Conservation (phyloP, 2,797 vertebrate genomes). For the Dromococcyx pavoninus region DNA sequence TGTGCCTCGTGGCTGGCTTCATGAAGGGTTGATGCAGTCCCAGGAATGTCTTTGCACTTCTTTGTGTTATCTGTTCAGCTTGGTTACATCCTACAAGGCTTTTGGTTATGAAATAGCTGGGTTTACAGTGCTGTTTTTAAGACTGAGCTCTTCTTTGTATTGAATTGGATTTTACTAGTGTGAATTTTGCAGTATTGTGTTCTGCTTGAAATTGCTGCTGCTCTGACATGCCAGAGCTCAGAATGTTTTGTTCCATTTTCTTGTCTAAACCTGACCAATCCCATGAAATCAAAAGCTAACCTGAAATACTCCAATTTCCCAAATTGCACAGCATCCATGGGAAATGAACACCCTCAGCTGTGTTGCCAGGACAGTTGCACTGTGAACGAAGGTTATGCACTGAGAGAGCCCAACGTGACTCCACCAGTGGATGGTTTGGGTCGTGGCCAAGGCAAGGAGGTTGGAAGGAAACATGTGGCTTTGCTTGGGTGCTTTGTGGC, state of each 20-base stretch:
- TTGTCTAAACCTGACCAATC: not conserved
- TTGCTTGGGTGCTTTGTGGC: not conserved
- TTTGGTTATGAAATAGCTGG: not conserved
- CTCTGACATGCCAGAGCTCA: not conserved
- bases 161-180: not conserved
- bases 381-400: not conserved
- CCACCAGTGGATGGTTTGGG: not conserved
- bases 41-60: not conserved
- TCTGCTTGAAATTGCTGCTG: not conserved
- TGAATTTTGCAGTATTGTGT: not conserved
- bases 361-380: not conserved
- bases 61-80: not conserved
- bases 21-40: rapidly evolving
- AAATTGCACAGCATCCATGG: not conserved
- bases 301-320: not conserved
- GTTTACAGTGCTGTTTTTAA: not conserved
- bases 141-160: not conserved
- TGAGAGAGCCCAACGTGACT: rapidly evolving
- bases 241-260: not conserved
- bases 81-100: not conserved
- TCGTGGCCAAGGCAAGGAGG: not conserved
- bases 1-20: not conserved
- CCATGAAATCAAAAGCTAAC: not conserved
- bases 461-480: not conserved
- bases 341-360: rapidly evolving